These are phyloP conservation scores for Sakesphorus luctuosus DNA, from an alignment of 2,113 vertebrate species.

Conservation along the genomic window DNA sequence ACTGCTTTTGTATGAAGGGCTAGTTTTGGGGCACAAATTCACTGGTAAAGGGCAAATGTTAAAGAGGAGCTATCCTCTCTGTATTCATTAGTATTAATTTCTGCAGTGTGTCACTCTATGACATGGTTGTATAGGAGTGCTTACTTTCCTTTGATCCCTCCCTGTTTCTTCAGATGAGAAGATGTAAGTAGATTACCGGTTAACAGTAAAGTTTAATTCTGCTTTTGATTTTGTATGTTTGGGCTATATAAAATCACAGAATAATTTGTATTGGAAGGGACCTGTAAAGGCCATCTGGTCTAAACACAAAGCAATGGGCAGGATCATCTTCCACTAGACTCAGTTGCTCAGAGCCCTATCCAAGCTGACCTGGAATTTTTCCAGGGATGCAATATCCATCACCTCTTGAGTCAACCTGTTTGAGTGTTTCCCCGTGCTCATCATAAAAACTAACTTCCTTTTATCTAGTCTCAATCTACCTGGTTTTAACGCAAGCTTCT, in stretches of 20 bases:
- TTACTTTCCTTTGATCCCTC: background rate
- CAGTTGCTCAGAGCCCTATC: rapidly evolving
- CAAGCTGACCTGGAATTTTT: background rate
- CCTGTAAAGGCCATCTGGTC: background rate
- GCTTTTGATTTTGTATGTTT: background rate
- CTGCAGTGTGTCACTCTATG: background rate
- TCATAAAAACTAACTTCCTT: background rate
- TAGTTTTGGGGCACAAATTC: background rate
- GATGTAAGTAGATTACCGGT: background rate
- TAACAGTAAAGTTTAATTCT: background rate
- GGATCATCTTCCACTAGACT: background rate
- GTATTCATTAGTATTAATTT: background rate
- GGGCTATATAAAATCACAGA: background rate
- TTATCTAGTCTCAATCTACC: background rate
- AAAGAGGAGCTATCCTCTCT: background rate
- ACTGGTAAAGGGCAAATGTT: background rate
- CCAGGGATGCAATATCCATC: too few relatives aligned
- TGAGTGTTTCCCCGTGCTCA: too few relatives aligned
- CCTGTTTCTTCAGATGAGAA: background rate
- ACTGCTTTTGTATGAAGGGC: background rate
- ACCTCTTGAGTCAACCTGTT: background rate
- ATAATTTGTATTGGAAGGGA: background rate
- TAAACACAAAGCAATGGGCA: background rate
- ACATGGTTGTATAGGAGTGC: background rate
- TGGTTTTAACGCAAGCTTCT: too few relatives aligned